phyloP scores from a whole-genome alignment of 1,140 invertebrate genomes.

The Ips nitidus region DNA sequence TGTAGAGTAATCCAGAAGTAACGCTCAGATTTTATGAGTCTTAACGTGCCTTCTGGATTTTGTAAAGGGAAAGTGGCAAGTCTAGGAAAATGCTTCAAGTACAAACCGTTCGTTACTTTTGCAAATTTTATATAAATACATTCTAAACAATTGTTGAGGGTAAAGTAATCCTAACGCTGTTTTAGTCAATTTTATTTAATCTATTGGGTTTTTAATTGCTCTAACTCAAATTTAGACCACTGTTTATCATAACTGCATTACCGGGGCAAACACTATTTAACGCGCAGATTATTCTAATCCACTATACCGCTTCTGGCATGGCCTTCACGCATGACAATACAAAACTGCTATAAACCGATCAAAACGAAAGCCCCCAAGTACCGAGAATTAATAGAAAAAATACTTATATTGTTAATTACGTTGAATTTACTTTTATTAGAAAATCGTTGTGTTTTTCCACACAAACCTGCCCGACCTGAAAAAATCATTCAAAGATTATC shows the following conservation, averaged over 20 bases:
- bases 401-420: constrained; percentile 15
- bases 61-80: constrained; percentile 43
- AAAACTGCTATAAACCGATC: neutral
- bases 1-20: constrained; percentile 2
- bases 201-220: constrained; percentile 9
- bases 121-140: constrained; percentile 52
- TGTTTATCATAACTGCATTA: constrained; percentile 1
- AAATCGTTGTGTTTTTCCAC: constrained; percentile 26
- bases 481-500: no score
- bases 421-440: constrained; percentile 28
- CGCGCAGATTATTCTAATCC: neutral
- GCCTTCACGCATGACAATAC: constrained; percentile 11
- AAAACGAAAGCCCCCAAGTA: neutral
- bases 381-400: constrained; percentile 5
- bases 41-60: constrained; percentile 2
- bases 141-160: constrained; percentile 51
- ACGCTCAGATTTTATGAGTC: neutral
- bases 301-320: neutral
- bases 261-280: neutral
- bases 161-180: constrained; percentile 50
- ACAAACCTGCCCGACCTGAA: neutral
- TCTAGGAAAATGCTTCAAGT: constrained; percentile 53
- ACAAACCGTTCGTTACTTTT: constrained; percentile 54
- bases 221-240: constrained; percentile 6
- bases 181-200: constrained; percentile 44